Conservation (phyloP, 2,797 vertebrate species). For the Agapornis canus region DNA sequence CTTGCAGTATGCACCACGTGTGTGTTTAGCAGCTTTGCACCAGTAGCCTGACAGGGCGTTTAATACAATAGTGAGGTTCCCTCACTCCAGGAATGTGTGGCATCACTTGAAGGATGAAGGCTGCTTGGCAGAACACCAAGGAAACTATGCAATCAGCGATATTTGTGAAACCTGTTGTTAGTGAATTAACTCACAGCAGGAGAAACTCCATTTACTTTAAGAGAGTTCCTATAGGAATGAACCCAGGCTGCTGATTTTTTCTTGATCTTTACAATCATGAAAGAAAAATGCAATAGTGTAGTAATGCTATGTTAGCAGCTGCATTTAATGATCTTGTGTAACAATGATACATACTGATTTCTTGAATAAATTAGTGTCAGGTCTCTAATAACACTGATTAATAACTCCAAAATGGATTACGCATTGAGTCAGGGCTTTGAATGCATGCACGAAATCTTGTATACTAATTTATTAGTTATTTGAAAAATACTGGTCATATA, state of each 20-base stretch:
- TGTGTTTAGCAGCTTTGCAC: not conserved
- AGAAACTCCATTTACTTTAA: not conserved
- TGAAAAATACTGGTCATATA: not conserved
- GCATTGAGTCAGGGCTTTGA: not conserved
- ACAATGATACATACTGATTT: not conserved
- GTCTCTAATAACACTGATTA: not conserved
- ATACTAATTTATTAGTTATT: not conserved
- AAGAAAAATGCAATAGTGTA: not conserved
- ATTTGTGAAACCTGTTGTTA: not conserved
- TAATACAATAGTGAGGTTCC: not conserved
- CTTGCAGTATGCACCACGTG: not conserved
- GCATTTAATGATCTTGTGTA: not conserved
- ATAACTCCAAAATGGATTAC: not conserved
- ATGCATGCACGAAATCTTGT: not conserved
- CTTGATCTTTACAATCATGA: not conserved
- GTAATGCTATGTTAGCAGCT: not conserved
- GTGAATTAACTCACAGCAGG: not conserved
- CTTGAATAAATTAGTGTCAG: not conserved
- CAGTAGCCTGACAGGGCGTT: fast-evolving
- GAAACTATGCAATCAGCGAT: not conserved
- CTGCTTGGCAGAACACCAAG: not conserved
- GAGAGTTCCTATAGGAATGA: not conserved
- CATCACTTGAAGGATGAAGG: not conserved
- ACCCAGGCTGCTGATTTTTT: not conserved
- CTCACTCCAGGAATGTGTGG: not conserved